Evolutionary conservation across 2,113 vertebrate genomes (phyloP).

Genomic region (Lophotis ruficrista): DNA sequence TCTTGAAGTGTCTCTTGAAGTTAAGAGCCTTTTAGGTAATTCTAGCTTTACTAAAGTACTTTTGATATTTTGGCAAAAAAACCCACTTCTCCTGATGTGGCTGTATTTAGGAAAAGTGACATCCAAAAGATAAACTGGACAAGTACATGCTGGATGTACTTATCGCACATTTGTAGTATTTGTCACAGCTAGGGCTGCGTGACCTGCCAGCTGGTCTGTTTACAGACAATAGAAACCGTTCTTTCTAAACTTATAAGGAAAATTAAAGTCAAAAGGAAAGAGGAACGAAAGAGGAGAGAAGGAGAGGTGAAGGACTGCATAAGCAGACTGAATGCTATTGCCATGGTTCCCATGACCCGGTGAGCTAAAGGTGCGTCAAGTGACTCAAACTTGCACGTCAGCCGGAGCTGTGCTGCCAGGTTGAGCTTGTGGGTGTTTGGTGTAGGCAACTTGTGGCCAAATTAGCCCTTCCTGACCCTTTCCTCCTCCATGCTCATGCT

Average conservation of each 20-base stretch:
- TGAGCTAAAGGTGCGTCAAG: neutral
- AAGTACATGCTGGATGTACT: neutral
- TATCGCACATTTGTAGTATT: neutral
- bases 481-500: neutral
- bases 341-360: rapidly evolving
- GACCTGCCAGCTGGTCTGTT: neutral
- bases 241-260: neutral
- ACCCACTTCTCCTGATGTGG: neutral
- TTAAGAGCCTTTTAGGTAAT: conserved; percentile 5
- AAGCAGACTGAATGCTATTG: neutral
- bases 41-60: neutral
- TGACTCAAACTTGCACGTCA: rapidly evolving
- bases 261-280: neutral
- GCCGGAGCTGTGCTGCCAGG: rapidly evolving
- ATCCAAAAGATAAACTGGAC: neutral
- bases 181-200: neutral
- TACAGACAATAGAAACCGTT: rapidly evolving
- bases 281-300: neutral
- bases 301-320: neutral
- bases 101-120: neutral
- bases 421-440: rapidly evolving
- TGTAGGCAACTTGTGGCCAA: neutral
- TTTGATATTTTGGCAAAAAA: neutral
- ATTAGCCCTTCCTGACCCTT: neutral
- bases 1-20: conserved; percentile 17